These are phyloP conservation scores for Electrophaes corylata DNA, from an alignment of 2,888 invertebrate genomes.

Conservation along the genomic window DNA sequence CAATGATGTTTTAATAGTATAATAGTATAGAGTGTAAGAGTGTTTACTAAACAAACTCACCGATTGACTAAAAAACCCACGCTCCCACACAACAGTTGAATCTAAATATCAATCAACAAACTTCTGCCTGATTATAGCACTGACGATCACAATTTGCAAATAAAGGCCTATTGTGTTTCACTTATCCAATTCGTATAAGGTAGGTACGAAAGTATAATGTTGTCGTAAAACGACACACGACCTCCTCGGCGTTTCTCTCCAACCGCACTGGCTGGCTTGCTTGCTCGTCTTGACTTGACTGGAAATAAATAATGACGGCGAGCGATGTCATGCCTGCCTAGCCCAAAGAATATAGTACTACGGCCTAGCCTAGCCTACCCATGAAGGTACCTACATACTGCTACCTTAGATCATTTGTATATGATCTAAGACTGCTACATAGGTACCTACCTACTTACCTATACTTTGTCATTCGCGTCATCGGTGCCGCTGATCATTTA, in stretches of 20 bases:
- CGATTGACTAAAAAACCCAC: constrained; percentile 8
- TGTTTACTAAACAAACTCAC: constrained; percentile 26
- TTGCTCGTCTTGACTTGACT: background rate
- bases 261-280: constrained; percentile 17
- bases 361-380: too few relatives aligned
- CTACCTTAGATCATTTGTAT: too few relatives aligned
- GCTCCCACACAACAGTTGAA: constrained; percentile 10
- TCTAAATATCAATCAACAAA: constrained; percentile 3
- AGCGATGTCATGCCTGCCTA: constrained; percentile 12
- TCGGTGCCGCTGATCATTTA: constrained; percentile 13
- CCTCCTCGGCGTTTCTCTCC: constrained; percentile 12
- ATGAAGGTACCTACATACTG: background rate
- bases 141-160: constrained; percentile 22
- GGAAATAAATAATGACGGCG: constrained; percentile 10
- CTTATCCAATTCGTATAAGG: constrained; percentile 14
- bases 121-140: constrained; percentile 14
- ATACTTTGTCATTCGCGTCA: constrained; percentile 20
- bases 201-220: background rate
- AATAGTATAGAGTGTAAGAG: too few relatives aligned
- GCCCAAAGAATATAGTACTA: too few relatives aligned
- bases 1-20: too few relatives aligned
- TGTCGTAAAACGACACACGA: constrained; percentile 9
- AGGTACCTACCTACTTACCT: too few relatives aligned
- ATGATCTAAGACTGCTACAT: too few relatives aligned
- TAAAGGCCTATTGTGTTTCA: constrained; percentile 28